Percentiles rank a stretch among this genome's conserved stretches.
phyloP scores from a whole-genome alignment of 1,140 invertebrate species.

The Panagrolaimus sp. region DNA sequence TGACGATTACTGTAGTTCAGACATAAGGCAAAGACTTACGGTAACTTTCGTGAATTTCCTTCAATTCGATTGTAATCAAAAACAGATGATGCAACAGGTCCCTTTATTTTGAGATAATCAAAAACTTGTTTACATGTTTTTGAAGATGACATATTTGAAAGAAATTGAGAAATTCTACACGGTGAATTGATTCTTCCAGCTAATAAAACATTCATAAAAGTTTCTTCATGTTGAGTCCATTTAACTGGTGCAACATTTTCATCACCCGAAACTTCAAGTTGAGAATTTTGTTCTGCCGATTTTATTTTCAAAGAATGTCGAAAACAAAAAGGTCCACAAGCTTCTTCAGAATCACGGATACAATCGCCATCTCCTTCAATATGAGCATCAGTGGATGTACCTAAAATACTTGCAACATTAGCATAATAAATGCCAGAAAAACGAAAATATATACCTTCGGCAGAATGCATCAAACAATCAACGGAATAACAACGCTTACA shows the following conservation, averaged over 20 bases:
- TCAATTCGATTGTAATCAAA: background rate
- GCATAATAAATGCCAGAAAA: background rate
- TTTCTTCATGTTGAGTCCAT: background rate
- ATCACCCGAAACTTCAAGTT: too few species aligned
- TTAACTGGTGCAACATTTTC: background rate
- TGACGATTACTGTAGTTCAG: background rate
- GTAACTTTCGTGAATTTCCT: background rate
- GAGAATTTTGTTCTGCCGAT: too few species aligned
- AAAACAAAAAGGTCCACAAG: background rate
- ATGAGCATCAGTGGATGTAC: background rate
- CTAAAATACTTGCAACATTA: background rate
- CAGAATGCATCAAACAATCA: background rate
- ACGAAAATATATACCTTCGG: too few species aligned
- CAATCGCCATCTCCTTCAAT: constrained; percentile 6
- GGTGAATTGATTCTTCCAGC: background rate
- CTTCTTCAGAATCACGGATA: background rate
- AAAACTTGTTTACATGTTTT: background rate
- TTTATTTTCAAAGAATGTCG: background rate
- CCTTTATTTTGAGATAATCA: background rate
- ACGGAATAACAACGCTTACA: background rate
- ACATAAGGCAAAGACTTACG: background rate
- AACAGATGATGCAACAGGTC: background rate
- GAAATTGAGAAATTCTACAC: background rate
- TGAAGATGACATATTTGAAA: background rate
- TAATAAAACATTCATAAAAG: background rate